These are phyloP conservation scores for Trachelus iudaicus DNA, from an alignment of 2,888 invertebrate genomes.

Conservation along the genomic window DNA sequence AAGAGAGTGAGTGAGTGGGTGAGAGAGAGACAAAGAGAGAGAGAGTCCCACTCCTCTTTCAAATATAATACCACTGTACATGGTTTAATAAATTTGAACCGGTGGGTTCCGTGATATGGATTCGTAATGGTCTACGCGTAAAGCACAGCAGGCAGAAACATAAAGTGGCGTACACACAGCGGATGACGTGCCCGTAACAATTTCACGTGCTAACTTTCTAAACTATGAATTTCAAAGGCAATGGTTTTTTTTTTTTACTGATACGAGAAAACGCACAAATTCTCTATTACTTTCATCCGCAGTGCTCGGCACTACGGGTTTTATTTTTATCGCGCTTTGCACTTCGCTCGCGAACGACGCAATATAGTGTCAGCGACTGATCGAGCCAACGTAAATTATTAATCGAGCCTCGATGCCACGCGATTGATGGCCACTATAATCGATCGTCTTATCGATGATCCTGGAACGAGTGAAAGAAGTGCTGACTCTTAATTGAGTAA, in stretches of 20 bases:
- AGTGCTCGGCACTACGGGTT: background rate
- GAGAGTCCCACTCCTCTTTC: background rate
- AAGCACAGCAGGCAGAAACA: background rate
- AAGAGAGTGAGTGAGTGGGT: too few species aligned
- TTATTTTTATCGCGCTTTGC: background rate
- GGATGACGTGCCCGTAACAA: background rate
- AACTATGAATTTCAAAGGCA: background rate
- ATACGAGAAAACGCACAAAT: background rate
- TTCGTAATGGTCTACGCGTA: slow-evolving; percentile 7
- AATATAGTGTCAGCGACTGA: background rate
- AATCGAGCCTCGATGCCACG: background rate
- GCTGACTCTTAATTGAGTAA: background rate
- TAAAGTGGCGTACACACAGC: background rate
- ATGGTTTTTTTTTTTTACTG: background rate
- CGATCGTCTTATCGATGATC: background rate
- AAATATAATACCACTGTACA: slow-evolving; percentile 6
- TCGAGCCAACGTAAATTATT: background rate
- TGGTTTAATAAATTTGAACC: slow-evolving; percentile 57
- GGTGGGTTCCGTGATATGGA: slow-evolving; percentile 22
- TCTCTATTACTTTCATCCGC: background rate
- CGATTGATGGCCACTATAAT: background rate
- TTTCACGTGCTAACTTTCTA: background rate
- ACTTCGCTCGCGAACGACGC: background rate
- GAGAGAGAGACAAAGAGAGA: background rate
- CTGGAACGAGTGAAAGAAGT: background rate